Evolutionary conservation across 1,140 invertebrate species (phyloP).

Genomic region (Leptinotarsa lineolata): DNA sequence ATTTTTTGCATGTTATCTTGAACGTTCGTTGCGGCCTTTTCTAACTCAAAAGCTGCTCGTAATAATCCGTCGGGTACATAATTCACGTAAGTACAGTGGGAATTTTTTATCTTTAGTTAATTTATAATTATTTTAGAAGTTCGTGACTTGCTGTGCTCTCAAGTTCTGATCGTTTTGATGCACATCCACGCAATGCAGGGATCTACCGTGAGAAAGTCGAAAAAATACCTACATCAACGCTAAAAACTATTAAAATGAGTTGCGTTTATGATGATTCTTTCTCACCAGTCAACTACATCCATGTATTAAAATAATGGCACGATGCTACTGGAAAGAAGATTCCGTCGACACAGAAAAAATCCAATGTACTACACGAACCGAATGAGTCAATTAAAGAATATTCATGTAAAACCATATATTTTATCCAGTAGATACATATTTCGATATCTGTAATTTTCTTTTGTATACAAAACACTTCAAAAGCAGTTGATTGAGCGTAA

Average conservation of each 20-base stretch:
- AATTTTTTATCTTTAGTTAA: conserved; percentile 25
- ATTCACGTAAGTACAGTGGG: conserved; percentile 27
- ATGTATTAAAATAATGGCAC: not conserved
- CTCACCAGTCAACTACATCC: not conserved
- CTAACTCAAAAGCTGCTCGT: not conserved
- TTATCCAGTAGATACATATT: no score
- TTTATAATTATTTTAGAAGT: conserved; percentile 28
- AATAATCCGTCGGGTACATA: conserved; percentile 22
- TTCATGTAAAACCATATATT: no score
- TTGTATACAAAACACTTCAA: no score
- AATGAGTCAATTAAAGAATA: no score
- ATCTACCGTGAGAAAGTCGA: conserved; percentile 29
- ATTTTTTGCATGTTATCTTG: conserved; percentile 1
- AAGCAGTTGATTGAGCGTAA: no score
- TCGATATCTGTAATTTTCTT: no score
- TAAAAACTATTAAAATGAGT: conserved; percentile 25
- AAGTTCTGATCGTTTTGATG: conserved; percentile 22
- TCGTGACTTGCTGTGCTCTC: conserved; percentile 26
- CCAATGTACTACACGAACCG: no score
- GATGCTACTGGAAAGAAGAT: not conserved
- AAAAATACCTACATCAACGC: conserved; percentile 31
- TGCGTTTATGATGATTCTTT: not conserved
- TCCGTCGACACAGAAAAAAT: not conserved
- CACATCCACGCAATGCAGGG: conserved; percentile 21
- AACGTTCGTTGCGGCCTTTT: not conserved